These are phyloP conservation scores for Macrotis lagotis DNA, from an alignment of 2,113 vertebrate genomes.

Conservation along the genomic window DNA sequence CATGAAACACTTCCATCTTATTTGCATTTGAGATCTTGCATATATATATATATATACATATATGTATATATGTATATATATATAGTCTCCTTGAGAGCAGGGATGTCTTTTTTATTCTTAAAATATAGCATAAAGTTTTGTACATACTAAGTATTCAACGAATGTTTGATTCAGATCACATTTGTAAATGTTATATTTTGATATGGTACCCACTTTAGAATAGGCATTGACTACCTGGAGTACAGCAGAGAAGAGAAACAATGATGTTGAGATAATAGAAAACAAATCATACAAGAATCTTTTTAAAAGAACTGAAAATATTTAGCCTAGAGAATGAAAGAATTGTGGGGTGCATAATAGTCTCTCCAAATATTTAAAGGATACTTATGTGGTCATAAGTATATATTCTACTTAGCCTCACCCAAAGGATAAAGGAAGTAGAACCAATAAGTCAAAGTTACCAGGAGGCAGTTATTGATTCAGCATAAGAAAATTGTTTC, in stretches of 20 bases:
- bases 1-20: background rate
- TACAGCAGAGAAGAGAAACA: background rate
- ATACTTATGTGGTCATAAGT: background rate
- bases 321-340: too few relatives aligned
- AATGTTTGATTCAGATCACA: background rate
- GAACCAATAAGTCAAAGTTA: background rate
- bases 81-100: background rate
- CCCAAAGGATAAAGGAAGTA: background rate
- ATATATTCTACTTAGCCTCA: background rate
- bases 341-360: too few relatives aligned
- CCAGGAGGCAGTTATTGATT: background rate
- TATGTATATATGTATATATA: too few relatives aligned
- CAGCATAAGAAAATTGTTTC: background rate
- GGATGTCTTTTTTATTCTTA: background rate
- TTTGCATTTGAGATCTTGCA: background rate
- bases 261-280: too few relatives aligned
- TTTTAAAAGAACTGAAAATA: too few relatives aligned
- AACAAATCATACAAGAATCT: too few relatives aligned
- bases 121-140: background rate
- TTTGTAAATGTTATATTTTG: background rate
- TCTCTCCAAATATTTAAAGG: background rate
- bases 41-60: background rate
- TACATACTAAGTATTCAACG: background rate
- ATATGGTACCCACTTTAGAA: too few relatives aligned
- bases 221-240: background rate